Base-by-base conservation (phyloP, 2,888 invertebrate species). In the Danaus chrysippus region DNA sequence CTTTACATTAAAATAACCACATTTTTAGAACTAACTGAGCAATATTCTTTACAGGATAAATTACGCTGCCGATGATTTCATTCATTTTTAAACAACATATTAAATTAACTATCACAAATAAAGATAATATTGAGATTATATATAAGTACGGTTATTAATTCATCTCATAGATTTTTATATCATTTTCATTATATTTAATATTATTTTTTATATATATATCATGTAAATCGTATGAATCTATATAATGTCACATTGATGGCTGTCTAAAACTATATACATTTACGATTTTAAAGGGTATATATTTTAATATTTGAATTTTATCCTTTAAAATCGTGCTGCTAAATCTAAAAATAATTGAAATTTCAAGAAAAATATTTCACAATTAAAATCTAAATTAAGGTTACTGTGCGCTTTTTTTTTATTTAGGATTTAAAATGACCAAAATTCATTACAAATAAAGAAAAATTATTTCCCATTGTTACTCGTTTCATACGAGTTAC, bases 341-440 rank as follows among this genome's bases (percentile, higher is more conserved):
- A 61, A 46, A 55, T 52, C 70, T 71, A 73, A 71, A 68, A 72
- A 64, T 72, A 68, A 71, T 61, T 66, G 73, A 53, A 54, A 54
- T 77, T 64, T 67, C 74, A 76, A 81, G 75, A 76, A 76, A 75
- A 67, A 66, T 67, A 69, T 72, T 70, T 55, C 56, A 44, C 53
- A 53, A 62, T 58, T 58, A 61, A 72, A 65, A 66, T 74, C 75
- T 56, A 55, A 64, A 68, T 78, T 79, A 84, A 83, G 79, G 49
- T 85, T 82, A 83, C 80, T 89, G 90, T 90, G 90, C 90, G 90
- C 84, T 77, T 89, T 83, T 82, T 82, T 76, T 82, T 82, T 84
- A 68, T 72, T 82, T 79, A 85, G 81, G 80, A 83, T 74, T 81
- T 77, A 80, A 67, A 78, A 75, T 73, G 72, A 71, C 70, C 71